Evolutionary conservation across 1,140 invertebrate species (phyloP).

Genomic region (Globodera ellingtonae): DNA sequence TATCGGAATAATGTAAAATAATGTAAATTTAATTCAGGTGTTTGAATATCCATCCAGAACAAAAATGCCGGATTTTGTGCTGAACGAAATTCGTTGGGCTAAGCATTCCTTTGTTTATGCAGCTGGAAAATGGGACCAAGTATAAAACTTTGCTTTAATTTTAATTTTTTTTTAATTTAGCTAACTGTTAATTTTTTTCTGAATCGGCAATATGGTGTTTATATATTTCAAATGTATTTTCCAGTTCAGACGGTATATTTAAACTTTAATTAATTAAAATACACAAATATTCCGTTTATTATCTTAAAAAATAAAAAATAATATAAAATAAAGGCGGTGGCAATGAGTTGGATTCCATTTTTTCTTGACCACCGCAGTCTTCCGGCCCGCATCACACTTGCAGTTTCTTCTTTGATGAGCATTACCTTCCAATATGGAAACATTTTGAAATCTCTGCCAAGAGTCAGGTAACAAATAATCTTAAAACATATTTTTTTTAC

Average conservation of each 20-base stretch:
- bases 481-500: not conserved
- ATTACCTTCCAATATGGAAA: constrained; percentile 63
- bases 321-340: constrained; percentile 27
- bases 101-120: constrained; percentile 63
- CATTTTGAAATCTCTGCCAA: constrained; percentile 60
- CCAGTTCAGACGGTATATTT: constrained; percentile 33
- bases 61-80: constrained; percentile 62
- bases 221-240: constrained; percentile 67
- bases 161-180: constrained; percentile 31
- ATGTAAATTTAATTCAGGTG: constrained; percentile 42
- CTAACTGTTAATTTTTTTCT: constrained; percentile 68
- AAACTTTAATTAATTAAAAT: no score
- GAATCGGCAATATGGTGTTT: constrained; percentile 67
- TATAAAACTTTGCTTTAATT: constrained; percentile 8
- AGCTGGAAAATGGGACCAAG: constrained; percentile 52
- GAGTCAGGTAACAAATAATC: constrained; percentile 51
- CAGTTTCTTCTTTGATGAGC: constrained; percentile 57
- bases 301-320: no score
- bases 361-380: constrained; percentile 68
- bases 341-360: constrained; percentile 69
- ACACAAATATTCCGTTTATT: no score
- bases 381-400: constrained; percentile 68
- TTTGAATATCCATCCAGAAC: constrained; percentile 57
- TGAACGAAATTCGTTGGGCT: constrained; percentile 60
- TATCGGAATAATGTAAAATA: no score